phyloP scores from a whole-genome alignment of 2,113 vertebrate genomes.

The Steatornis caripensis region DNA sequence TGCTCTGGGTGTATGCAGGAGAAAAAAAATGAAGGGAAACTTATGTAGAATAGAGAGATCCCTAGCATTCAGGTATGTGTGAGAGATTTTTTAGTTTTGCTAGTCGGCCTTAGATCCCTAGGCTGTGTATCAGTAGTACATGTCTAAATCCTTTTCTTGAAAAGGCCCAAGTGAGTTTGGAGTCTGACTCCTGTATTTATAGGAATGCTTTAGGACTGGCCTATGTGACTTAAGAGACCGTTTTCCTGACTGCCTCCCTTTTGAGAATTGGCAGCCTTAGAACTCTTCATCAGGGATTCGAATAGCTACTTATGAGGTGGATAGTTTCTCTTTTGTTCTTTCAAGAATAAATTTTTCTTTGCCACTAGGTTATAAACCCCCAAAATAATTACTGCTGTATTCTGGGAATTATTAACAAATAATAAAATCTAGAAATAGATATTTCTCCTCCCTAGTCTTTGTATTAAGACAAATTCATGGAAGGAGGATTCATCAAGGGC shows the following conservation, averaged over 20 bases:
- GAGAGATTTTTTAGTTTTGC: not conserved
- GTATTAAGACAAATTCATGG: not conserved
- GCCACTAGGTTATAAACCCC: not conserved
- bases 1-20: not conserved
- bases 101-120: not conserved
- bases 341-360: not conserved
- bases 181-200: not conserved
- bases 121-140: not conserved
- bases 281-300: not conserved
- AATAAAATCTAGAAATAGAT: not conserved
- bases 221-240: rapidly evolving
- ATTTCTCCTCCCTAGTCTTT: not conserved
- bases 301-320: not conserved
- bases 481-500: not conserved
- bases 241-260: not conserved
- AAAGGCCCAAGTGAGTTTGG: not conserved
- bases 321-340: not conserved
- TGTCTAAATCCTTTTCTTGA: not conserved
- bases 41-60: not conserved
- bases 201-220: not conserved
- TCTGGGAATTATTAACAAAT: not conserved
- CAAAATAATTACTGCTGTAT: not conserved
- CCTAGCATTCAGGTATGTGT: not conserved
- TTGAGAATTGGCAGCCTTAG: not conserved
- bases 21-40: not conserved